Percentiles rank a stretch among this genome's conserved stretches.
These are phyloP conservation scores for Ligdia adustata DNA, from an alignment of 2,888 invertebrate species.

Conservation along the genomic window DNA sequence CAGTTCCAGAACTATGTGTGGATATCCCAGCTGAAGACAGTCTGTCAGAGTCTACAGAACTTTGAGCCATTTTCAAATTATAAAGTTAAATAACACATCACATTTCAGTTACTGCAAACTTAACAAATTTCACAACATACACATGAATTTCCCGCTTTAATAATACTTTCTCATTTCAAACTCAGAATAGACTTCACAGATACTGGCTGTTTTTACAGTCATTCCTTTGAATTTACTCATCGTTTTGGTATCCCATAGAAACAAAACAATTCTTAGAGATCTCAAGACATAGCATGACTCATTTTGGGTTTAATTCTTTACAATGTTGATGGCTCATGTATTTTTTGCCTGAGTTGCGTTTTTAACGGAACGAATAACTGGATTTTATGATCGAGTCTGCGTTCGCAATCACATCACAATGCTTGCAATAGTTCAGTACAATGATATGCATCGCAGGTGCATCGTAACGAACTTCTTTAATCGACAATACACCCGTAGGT, in stretches of 20 bases:
- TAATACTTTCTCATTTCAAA: conserved; percentile 29
- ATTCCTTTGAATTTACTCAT: conserved; percentile 63
- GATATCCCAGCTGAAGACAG: conserved; percentile 78
- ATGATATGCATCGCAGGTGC: conserved; percentile 73
- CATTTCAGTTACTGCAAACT: conserved; percentile 28
- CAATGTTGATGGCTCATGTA: conserved; percentile 51
- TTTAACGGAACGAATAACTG: conserved; percentile 59
- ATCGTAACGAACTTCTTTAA: conserved; percentile 66
- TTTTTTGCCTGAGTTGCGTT: conserved; percentile 60
- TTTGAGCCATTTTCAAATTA: conserved; percentile 65
- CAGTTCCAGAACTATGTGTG: conserved; percentile 78
- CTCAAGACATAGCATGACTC: conserved; percentile 72
- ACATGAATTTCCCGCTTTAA: conserved; percentile 35
- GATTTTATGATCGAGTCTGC: conserved; percentile 55
- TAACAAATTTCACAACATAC: neutral
- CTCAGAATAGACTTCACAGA: conserved; percentile 33
- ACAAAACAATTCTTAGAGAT: conserved; percentile 74
- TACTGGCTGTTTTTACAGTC: conserved; percentile 16
- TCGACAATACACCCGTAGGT: conserved; percentile 56
- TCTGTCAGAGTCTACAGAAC: conserved; percentile 77
- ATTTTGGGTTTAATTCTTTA: conserved; percentile 68
- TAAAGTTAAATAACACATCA: conserved; percentile 29
- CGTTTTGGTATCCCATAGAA: conserved; percentile 66
- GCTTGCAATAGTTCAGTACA: conserved; percentile 47
- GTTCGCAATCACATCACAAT: conserved; percentile 54